Base-by-base conservation (phyloP, 2,113 vertebrate genomes). In the Bufo gargarizans region DNA sequence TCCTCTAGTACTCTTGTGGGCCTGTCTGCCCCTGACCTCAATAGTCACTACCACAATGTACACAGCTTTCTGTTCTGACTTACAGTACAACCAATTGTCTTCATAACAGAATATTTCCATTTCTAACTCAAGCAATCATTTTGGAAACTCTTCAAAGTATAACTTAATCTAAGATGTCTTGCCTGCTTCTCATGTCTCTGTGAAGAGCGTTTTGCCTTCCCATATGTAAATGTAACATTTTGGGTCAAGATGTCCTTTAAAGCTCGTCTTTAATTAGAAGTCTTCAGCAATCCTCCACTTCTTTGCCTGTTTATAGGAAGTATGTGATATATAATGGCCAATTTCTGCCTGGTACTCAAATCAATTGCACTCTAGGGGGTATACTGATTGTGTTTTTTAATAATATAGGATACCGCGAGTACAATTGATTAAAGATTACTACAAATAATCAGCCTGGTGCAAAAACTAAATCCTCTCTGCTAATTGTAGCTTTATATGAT, bases 391-490 rank as follows among this genome's bases (percentile, higher is more conserved):
- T 83, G 87, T 59, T 63, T 88, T 50, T 88, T 84, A 61, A 74
- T 65, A 83, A 77, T 61, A 82, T 59, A 76, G 85, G 55, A 86
- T 86, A 86, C 61, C 20, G 14, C 47, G 63, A 88, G 79, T 43
- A 71, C 80, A 33, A 83, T 58, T 88, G 81, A 88, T 88, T 83
- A 84, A 88, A 88, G 58, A 63, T 49, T 76, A 77, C 80, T 82
- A 53, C 33, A 83, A 82, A 88, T 88, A 72, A 88, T 88, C 80
- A 88, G 56, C 71, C 80, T 47, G 10, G 55, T 22, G 49, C 69
- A 59, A 84, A 53, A 67, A 81, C 65, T 72, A 72, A 80, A 69
- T 43, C 76, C 76, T 88, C 45, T 80, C 77, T 16, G 43, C 59
- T 88, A 88, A 88, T 83, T 88, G 56, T 55, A 77, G 63, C 22